These are phyloP conservation scores for Sapayoa aenigma DNA, from an alignment of 2,113 vertebrate genomes.

Conservation along the genomic window DNA sequence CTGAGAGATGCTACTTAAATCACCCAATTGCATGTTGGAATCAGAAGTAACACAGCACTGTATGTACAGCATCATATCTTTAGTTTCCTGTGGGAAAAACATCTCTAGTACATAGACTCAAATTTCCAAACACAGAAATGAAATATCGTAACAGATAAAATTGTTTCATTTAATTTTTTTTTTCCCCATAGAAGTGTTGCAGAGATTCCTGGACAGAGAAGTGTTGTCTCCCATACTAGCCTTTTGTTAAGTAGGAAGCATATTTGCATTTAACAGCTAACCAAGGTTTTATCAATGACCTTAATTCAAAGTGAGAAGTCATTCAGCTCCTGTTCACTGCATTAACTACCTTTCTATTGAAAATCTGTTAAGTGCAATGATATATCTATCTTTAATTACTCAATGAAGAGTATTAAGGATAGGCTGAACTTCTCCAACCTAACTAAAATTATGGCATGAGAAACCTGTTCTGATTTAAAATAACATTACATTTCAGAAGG, in stretches of 20 bases:
- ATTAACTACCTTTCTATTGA: not conserved
- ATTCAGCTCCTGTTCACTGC: not conserved
- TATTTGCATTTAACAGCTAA: not conserved
- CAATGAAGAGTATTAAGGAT: not conserved
- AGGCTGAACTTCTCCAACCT: not conserved
- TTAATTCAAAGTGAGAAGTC: not conserved
- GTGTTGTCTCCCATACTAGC: not conserved
- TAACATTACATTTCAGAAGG: not conserved
- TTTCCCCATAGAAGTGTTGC: not conserved
- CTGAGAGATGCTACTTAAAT: not conserved
- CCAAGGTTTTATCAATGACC: not conserved
- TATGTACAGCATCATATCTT: not conserved
- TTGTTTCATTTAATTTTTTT: not conserved
- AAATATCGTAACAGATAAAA: not conserved
- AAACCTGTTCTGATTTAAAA: slow-evolving; percentile 2
- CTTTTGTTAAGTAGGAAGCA: not conserved
- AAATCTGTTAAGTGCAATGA: not conserved
- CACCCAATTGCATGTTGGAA: not conserved
- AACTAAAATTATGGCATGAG: not conserved
- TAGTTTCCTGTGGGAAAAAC: not conserved
- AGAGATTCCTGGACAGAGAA: not conserved
- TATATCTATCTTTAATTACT: not conserved
- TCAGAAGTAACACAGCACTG: not conserved
- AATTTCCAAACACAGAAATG: not conserved
- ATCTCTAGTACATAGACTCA: not conserved